These are phyloP conservation scores for Proterorhinus semilunaris DNA, from an alignment of 2,113 vertebrate species.

Conservation along the genomic window DNA sequence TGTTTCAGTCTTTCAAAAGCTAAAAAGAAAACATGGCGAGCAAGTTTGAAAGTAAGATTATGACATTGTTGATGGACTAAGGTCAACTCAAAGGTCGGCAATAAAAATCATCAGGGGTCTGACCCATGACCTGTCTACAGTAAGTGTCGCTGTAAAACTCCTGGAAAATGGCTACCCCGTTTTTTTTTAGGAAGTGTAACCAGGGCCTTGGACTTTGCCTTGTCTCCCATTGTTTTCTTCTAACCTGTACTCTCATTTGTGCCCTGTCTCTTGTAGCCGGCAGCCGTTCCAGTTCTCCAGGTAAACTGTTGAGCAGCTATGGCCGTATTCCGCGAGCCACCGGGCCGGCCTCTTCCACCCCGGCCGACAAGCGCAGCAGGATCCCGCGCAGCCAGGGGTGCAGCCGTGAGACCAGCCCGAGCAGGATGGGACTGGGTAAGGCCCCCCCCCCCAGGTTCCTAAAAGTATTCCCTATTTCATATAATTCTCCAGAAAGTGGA, in stretches of 20 bases:
- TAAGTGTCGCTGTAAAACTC: too few species aligned
- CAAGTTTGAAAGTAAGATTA: too few species aligned
- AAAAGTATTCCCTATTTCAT: neutral
- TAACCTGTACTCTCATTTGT: neutral
- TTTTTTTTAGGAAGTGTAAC: neutral
- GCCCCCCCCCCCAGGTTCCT: neutral
- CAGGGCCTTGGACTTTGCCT: neutral
- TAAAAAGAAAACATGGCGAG: too few species aligned
- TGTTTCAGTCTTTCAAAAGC: too few species aligned
- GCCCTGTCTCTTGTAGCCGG: conserved; percentile 77
- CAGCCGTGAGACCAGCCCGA: conserved; percentile 96
- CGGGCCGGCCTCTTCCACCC: conserved; percentile 72
- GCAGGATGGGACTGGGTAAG: conserved; percentile 92
- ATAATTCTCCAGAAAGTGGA: too few species aligned
- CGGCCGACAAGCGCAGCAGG: conserved; percentile 86
- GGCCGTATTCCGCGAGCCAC: conserved; percentile 82
- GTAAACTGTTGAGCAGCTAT: conserved; percentile 87
- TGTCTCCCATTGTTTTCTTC: neutral
- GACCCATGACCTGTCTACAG: too few species aligned
- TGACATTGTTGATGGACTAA: too few species aligned
- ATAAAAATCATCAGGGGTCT: too few species aligned
- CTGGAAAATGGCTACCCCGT: too few species aligned
- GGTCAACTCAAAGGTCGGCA: too few species aligned
- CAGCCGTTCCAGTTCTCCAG: conserved; percentile 94
- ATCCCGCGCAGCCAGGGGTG: conserved; percentile 97